A percentile compares a stretch with the other conserved stretches of the same genome.
Conservation (phyloP, 2,113 vertebrate species). For the Euleptes europaea region DNA sequence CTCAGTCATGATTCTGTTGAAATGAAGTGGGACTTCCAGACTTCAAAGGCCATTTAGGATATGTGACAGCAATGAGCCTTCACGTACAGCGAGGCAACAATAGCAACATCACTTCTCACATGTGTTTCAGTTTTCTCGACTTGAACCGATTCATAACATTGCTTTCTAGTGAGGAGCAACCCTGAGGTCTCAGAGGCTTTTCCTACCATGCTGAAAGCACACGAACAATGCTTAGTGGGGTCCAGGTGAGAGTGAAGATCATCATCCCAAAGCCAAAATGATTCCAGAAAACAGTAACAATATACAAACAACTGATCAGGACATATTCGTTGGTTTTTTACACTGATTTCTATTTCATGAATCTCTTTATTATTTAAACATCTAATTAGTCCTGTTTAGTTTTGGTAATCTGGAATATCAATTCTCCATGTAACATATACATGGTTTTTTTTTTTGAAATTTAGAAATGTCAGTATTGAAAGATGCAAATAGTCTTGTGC, state of each 20-base stretch:
- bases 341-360: conserved; percentile 8
- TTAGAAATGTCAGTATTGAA: too few relatives aligned
- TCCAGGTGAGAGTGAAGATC: neutral
- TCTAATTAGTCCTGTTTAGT: neutral
- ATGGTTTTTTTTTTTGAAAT: neutral
- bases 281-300: neutral
- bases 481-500: too few relatives aligned
- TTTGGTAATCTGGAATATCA: neutral
- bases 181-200: neutral
- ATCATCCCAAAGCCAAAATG: conserved; percentile 11
- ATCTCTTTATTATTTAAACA: neutral
- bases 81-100: neutral
- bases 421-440: neutral
- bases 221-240: neutral
- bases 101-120: neutral
- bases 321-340: neutral
- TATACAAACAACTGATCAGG: neutral
- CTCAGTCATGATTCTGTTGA: neutral
- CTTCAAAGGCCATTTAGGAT: neutral
- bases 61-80: neutral
- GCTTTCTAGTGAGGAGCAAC: neutral
- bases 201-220: neutral
- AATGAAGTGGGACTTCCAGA: neutral
- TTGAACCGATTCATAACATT: neutral
- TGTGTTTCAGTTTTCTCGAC: neutral